phyloP scores from a whole-genome alignment of 2,797 vertebrate species.

The Pogoniulus pusillus region DNA sequence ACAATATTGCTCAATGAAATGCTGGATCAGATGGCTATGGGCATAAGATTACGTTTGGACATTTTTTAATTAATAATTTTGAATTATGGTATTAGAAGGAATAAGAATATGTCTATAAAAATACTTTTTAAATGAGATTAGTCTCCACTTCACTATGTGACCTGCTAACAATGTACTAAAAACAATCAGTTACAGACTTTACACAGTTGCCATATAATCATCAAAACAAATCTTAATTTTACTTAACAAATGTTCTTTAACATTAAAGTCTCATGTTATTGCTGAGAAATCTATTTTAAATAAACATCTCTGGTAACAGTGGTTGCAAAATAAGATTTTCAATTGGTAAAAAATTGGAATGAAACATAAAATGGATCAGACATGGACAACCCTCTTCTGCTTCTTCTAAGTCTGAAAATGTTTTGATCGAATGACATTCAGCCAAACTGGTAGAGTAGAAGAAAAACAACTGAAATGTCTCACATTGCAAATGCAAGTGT shows the following conservation, averaged over 20 bases:
- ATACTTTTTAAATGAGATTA: neutral
- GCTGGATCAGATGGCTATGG: neutral
- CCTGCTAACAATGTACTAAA: neutral
- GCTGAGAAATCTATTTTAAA: neutral
- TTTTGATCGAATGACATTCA: neutral
- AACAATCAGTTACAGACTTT: accelerated
- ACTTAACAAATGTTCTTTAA: no score
- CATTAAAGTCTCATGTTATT: neutral
- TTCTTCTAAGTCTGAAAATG: neutral
- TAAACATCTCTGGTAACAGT: neutral
- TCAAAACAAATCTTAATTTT: neutral
- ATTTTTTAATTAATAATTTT: neutral
- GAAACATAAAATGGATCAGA: neutral
- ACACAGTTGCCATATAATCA: neutral
- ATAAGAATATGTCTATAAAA: neutral
- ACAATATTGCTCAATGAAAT: neutral
- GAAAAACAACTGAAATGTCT: neutral
- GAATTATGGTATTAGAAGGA: neutral
- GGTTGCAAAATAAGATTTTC: neutral
- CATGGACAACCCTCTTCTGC: neutral
- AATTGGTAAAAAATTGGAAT: neutral
- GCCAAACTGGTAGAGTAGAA: neutral
- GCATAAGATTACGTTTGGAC: neutral
- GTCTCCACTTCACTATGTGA: neutral
- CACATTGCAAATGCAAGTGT: neutral